Base-by-base conservation (phyloP, 2,797 vertebrate species). In the Epinephelus awoara region DNA sequence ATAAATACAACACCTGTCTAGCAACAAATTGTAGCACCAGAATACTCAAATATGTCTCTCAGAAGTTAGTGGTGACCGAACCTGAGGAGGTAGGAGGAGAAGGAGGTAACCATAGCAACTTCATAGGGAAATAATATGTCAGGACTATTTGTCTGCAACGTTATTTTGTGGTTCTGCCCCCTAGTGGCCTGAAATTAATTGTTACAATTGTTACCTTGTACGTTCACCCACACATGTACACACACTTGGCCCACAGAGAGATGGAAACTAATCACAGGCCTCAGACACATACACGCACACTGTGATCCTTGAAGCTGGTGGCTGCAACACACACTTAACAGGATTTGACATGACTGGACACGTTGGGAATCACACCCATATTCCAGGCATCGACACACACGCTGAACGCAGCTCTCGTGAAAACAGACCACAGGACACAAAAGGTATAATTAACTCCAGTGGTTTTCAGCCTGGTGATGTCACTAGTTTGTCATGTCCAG, bases 341-440 rank as follows among this genome's bases (percentile, higher is more conserved):
- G 76, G 77, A 69, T 63, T 74, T 61, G 73, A 54, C 92, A 70
- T 77, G 88, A 90, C 70, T 51, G 58, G 15, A 72, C 89, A 62
- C 70, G 90, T 58, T 21, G 67, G 21, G 64, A 83, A 78, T 86
- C 88, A 87, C 90, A 88, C 86, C 89, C 84, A 80, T 83, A 44
- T 85, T 86, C 34, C 85, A 63, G 79, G 77, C 67, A 67, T 34
- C 27, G 14, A 29, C 80, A 65, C 77, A 82, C 64, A 72, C 64
- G 18, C n/a, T 51, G 58, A 84, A 67, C 72, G 65, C 65, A 47
- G 76, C 69, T 75, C 65, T 72, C 75, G 64, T 83, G 57, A 86
- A 89, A 84, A 84, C 68, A 64, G 14, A 75, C 29, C 29, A 34
- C 7, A 34, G 7, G 29, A 8, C 55, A 75, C 67, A 78, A 49